Percentiles rank a stretch among this genome's conserved stretches.
Evolutionary conservation across 2,797 vertebrate species (phyloP).

Genomic region (Adrianichthys oophorus): DNA sequence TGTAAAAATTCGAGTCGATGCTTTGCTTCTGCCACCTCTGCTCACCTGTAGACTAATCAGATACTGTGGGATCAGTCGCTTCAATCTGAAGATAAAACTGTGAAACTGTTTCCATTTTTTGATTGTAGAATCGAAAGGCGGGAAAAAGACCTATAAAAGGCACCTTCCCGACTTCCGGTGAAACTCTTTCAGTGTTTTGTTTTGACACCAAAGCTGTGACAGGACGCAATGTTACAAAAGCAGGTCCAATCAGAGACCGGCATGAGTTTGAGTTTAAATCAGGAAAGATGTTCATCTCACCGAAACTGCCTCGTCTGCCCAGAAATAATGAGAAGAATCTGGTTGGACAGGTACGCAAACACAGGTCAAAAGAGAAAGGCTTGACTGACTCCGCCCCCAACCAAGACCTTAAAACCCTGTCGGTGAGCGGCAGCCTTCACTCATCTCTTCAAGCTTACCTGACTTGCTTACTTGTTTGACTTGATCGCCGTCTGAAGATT

Average conservation of each 20-base stretch:
- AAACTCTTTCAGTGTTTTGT: slow-evolving; percentile 28
- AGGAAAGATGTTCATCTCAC: slow-evolving; percentile 50
- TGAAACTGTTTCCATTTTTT: no score
- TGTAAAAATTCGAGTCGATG: no score
- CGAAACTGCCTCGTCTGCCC: slow-evolving; percentile 64
- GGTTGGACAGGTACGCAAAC: slow-evolving; percentile 41
- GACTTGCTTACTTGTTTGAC: slow-evolving; percentile 3
- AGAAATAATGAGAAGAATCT: slow-evolving; percentile 63
- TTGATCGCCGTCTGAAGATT: slow-evolving; percentile 21
- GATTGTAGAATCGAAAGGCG: neutral
- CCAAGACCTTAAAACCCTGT: slow-evolving; percentile 46
- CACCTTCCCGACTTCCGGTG: slow-evolving; percentile 22
- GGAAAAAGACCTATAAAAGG: slow-evolving; percentile 1
- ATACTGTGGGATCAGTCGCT: no score
- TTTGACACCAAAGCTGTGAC: slow-evolving; percentile 20
- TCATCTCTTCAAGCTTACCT: slow-evolving; percentile 6
- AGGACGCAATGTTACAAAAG: slow-evolving; percentile 24
- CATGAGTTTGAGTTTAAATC: slow-evolving; percentile 5
- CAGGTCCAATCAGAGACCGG: slow-evolving; percentile 1
- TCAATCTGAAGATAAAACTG: no score
- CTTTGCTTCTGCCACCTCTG: no score
- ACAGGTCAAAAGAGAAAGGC: slow-evolving; percentile 40
- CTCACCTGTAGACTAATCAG: no score
- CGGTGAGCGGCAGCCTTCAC: neutral
- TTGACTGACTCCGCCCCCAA: slow-evolving; percentile 63